These are phyloP conservation scores for Deilephila elpenor DNA, from an alignment of 2,888 invertebrate species.

Conservation along the genomic window DNA sequence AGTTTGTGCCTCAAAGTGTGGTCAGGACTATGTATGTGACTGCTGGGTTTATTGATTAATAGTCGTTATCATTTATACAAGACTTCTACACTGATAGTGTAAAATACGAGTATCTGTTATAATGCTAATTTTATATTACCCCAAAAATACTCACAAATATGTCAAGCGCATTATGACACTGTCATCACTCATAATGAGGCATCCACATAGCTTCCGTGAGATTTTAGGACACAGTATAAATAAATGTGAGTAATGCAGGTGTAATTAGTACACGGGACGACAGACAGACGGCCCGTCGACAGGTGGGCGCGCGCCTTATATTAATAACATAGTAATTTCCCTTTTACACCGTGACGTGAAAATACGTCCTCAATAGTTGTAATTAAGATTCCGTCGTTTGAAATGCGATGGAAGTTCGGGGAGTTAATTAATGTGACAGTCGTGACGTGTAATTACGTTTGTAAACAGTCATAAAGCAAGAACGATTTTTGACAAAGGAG, in stretches of 20 bases:
- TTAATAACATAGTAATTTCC: conserved; percentile 62
- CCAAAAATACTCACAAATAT: neutral
- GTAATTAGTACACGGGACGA: conserved; percentile 65
- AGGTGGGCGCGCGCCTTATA: conserved; percentile 56
- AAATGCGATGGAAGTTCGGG: neutral
- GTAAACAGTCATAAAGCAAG: neutral
- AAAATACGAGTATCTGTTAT: no score
- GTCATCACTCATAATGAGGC: conserved; percentile 49
- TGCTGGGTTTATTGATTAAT: no score
- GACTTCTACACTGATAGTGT: no score
- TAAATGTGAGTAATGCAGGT: conserved; percentile 51
- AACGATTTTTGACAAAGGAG: no score
- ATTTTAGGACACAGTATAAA: conserved; percentile 27
- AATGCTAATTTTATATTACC: neutral
- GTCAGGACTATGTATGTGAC: no score
- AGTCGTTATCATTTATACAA: no score
- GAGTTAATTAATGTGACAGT: neutral
- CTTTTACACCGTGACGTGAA: conserved; percentile 53
- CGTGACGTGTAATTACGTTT: neutral
- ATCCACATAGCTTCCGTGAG: conserved; percentile 22
- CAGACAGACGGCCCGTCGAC: conserved; percentile 47
- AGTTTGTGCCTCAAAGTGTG: no score
- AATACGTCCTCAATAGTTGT: conserved; percentile 3
- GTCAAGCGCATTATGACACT: conserved; percentile 23
- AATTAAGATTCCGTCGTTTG: conserved; percentile 8